A percentile compares a stretch with the other conserved stretches of the same genome.
Evolutionary conservation across 2,888 invertebrate genomes (phyloP).

Genomic region (Alitta virens): DNA sequence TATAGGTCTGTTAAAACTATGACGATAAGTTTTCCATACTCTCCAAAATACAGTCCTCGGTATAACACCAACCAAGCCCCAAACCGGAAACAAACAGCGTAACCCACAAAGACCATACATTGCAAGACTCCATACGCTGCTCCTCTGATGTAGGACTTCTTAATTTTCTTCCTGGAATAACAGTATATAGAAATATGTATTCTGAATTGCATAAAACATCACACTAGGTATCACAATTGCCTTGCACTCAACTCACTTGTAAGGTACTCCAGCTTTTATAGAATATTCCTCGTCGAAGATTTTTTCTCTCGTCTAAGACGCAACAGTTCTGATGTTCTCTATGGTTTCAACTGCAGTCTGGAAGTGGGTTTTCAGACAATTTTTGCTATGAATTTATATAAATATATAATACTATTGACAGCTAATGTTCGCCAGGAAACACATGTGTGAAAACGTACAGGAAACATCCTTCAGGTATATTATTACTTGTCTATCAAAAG

Average conservation of each 20-base stretch:
- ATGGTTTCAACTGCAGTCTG: slow-evolving; percentile 51
- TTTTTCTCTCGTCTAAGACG: slow-evolving; percentile 44
- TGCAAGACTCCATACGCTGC: slow-evolving; percentile 56
- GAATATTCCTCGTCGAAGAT: slow-evolving; percentile 38
- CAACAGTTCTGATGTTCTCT: slow-evolving; percentile 53
- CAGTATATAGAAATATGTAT: neutral
- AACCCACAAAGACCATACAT: slow-evolving; percentile 62
- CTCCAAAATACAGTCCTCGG: slow-evolving; percentile 34
- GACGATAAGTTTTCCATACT: too few relatives aligned
- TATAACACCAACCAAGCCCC: slow-evolving; percentile 61
- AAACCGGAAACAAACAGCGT: slow-evolving; percentile 61
- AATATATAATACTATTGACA: too few relatives aligned
- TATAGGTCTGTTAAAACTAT: too few relatives aligned
- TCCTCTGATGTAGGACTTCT: slow-evolving; percentile 41
- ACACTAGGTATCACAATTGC: neutral
- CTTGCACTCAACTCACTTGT: slow-evolving; percentile 30
- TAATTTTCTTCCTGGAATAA: slow-evolving; percentile 19
- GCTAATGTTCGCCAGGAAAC: too few relatives aligned
- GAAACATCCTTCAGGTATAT: too few relatives aligned
- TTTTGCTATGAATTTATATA: too few relatives aligned
- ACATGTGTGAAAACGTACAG: too few relatives aligned
- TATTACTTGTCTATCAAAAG: too few relatives aligned
- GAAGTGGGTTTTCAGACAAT: neutral
- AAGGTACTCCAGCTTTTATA: slow-evolving; percentile 33
- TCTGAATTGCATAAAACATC: neutral